Evolutionary conservation across 2,113 vertebrate species (phyloP).

Genomic region (Osmerus mordax): DNA sequence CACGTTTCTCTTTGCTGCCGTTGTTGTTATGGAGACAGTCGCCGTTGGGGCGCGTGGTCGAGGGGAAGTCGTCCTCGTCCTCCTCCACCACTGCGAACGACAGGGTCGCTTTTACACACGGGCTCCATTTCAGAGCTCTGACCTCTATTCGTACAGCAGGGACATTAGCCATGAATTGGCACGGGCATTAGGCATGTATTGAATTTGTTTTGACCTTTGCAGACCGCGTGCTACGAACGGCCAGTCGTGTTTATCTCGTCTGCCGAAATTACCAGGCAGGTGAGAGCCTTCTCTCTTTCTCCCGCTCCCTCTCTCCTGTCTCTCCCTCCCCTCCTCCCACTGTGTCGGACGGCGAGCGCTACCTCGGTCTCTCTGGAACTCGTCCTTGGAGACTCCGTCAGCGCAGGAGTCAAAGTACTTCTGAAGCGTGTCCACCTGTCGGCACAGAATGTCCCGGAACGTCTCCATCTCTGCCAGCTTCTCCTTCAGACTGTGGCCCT

Average conservation of each 20-base stretch:
- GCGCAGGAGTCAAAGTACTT: constrained; percentile 79
- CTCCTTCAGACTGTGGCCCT: constrained; percentile 93
- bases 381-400: constrained; percentile 89
- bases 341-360: constrained; percentile 20
- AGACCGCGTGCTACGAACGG: too few species aligned
- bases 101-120: not conserved
- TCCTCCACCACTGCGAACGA: constrained; percentile 82
- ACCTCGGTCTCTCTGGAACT: constrained; percentile 94
- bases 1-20: constrained; percentile 92
- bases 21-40: constrained; percentile 89
- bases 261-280: too few species aligned
- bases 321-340: too few species aligned
- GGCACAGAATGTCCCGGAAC: constrained; percentile 89
- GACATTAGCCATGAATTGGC: not conserved
- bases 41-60: constrained; percentile 74
- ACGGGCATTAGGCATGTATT: too few species aligned
- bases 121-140: too few species aligned
- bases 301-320: too few species aligned
- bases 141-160: not conserved
- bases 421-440: constrained; percentile 78
- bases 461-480: constrained; percentile 99
- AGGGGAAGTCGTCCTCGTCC: constrained; percentile 91
- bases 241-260: too few species aligned
- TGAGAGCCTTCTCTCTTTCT: too few species aligned
- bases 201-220: too few species aligned